Evolutionary conservation across 2,113 vertebrate genomes (phyloP).

Genomic region (Aix galericulata): DNA sequence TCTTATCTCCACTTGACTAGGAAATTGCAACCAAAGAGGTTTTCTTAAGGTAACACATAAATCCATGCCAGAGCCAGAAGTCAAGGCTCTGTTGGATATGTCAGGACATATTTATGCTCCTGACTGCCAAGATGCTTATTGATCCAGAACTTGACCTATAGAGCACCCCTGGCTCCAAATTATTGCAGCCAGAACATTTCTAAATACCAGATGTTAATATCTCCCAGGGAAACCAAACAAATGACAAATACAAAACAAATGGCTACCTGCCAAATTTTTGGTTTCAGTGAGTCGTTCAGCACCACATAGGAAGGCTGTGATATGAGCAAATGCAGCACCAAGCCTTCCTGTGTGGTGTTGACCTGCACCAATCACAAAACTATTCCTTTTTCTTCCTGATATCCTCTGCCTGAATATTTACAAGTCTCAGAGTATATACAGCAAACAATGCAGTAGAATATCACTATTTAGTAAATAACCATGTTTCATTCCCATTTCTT

Average conservation of each 20-base stretch:
- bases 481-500: not conserved
- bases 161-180: not conserved
- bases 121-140: not conserved
- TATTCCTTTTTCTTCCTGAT: not conserved
- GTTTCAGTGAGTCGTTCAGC: not conserved
- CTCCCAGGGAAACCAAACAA: not conserved
- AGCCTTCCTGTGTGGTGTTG: not conserved
- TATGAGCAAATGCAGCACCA: not conserved
- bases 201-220: not conserved
- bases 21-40: slow-evolving; percentile 36
- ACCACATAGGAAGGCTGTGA: not conserved
- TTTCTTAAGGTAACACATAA: slow-evolving; percentile 38
- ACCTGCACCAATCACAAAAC: not conserved
- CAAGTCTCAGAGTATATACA: not conserved
- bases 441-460: not conserved
- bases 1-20: slow-evolving; percentile 37
- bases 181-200: not conserved
- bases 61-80: slow-evolving; percentile 1
- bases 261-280: slow-evolving; percentile 4
- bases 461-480: not conserved
- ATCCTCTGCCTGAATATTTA: not conserved
- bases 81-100: not conserved
- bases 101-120: not conserved
- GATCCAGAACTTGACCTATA: slow-evolving; percentile 32
- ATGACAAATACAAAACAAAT: not conserved